These are phyloP conservation scores for Oxyteleia sp. DNA, from an alignment of 2,888 invertebrate species.

Conservation along the genomic window DNA sequence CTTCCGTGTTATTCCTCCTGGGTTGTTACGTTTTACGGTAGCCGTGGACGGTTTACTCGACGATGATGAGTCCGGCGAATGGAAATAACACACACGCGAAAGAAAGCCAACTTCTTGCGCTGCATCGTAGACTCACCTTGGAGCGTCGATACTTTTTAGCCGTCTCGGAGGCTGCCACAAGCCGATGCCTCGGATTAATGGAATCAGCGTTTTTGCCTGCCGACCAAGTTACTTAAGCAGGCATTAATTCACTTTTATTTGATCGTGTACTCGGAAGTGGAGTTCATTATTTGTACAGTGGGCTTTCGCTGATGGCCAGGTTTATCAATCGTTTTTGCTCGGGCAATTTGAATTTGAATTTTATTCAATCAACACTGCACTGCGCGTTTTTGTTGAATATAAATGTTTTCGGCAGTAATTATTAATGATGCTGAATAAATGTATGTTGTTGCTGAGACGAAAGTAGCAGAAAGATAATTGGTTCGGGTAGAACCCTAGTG, in stretches of 20 bases:
- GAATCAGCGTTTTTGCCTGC: conserved; percentile 58
- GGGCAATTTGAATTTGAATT: conserved; percentile 29
- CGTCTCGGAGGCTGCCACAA: conserved; percentile 31
- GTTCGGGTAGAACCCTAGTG: conserved; percentile 14
- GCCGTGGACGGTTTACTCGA: conserved; percentile 56
- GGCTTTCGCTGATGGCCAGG: background rate
- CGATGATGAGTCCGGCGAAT: conserved; percentile 54
- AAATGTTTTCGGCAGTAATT: conserved; percentile 40
- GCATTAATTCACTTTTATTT: conserved; percentile 59
- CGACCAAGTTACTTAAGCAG: conserved; percentile 54
- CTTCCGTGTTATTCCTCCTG: conserved; percentile 51
- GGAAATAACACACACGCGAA: conserved; percentile 53
- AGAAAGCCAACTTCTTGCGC: conserved; percentile 54
- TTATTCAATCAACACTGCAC: conserved; percentile 29
- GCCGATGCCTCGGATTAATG: conserved; percentile 43
- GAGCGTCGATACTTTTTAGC: conserved; percentile 51
- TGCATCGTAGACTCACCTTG: conserved; percentile 52
- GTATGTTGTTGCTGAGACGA: conserved; percentile 30
- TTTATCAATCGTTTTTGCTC: conserved; percentile 22
- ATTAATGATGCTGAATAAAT: conserved; percentile 33
- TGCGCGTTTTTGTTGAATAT: conserved; percentile 15
- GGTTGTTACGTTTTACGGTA: conserved; percentile 52
- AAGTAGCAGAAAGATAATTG: conserved; percentile 42
- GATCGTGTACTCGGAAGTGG: conserved; percentile 52
- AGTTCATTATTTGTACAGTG: conserved; percentile 38